These are phyloP conservation scores for Caenorhabditis uteleia DNA, from an alignment of 2,888 invertebrate genomes.

Conservation along the genomic window DNA sequence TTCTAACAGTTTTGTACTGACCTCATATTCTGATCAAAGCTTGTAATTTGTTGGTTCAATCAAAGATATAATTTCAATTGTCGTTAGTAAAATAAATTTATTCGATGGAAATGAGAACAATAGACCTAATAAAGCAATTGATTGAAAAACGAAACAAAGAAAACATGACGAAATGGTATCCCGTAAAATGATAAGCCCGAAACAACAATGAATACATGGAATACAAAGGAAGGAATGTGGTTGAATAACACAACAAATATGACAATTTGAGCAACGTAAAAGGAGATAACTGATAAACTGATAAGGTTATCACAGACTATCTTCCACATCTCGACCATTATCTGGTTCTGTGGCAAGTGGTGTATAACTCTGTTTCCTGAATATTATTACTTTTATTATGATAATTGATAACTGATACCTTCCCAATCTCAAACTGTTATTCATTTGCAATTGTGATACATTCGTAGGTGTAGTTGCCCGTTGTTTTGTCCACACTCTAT, in stretches of 20 bases:
- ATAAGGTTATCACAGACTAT: constrained; percentile 19
- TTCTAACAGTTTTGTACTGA: no score
- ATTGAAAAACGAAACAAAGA: no score
- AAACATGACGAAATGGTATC: no score
- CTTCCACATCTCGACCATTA: constrained; percentile 9
- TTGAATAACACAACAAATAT: not conserved
- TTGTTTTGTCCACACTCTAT: constrained; percentile 37
- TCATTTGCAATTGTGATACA: constrained; percentile 40
- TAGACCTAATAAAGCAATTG: no score
- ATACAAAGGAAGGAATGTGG: not conserved
- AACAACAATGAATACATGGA: not conserved
- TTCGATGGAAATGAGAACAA: no score
- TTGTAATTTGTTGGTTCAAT: no score
- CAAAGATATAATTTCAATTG: no score
- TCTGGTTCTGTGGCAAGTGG: constrained; percentile 46
- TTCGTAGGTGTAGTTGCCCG: constrained; percentile 37
- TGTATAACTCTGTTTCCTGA: constrained; percentile 33
- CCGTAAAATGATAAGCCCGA: no score
- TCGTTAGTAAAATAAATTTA: no score
- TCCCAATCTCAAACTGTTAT: constrained; percentile 20
- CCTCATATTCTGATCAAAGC: no score
- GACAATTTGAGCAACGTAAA: not conserved
- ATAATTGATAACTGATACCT: constrained; percentile 6
- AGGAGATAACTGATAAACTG: no score
- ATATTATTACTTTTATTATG: not conserved